A percentile compares a stretch with the other conserved stretches of the same genome.
These are phyloP conservation scores for Argyra leucocephala DNA, from an alignment of 2,888 invertebrate species.

Conservation along the genomic window DNA sequence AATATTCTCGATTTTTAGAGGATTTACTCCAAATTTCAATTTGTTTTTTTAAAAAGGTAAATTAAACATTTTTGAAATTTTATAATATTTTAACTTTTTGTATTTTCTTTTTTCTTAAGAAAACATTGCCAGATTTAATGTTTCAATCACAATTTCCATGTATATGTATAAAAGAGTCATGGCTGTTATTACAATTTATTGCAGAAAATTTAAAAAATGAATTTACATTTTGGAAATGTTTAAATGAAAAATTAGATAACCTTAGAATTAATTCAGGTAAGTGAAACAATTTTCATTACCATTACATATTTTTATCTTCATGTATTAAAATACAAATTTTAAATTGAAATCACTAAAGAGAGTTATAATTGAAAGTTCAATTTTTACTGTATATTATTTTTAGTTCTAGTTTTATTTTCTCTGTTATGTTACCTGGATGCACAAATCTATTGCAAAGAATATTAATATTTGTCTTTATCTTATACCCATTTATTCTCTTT, in stretches of 20 bases:
- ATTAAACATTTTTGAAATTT: too few species aligned
- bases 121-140: slow-evolving; percentile 41
- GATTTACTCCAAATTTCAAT: slow-evolving; percentile 32
- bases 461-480: too few species aligned
- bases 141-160: slow-evolving; percentile 49
- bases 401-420: too few species aligned
- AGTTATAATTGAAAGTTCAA: too few species aligned
- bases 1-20: slow-evolving; percentile 28
- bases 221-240: slow-evolving; percentile 44
- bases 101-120: slow-evolving; percentile 31
- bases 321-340: too few species aligned
- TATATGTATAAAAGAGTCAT: slow-evolving; percentile 50
- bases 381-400: too few species aligned
- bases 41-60: slow-evolving; percentile 29
- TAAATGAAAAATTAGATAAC: slow-evolving; percentile 38
- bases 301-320: too few species aligned
- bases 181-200: slow-evolving; percentile 47
- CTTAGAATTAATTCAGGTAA: slow-evolving; percentile 29
- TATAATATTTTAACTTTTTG: too few species aligned
- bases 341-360: too few species aligned
- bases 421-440: too few species aligned
- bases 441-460: too few species aligned
- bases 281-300: slow-evolving; percentile 7
- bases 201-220: slow-evolving; percentile 34
- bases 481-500: too few species aligned